Evolutionary conservation across 2,888 invertebrate species (phyloP).

Genomic region (Alcis repandata): DNA sequence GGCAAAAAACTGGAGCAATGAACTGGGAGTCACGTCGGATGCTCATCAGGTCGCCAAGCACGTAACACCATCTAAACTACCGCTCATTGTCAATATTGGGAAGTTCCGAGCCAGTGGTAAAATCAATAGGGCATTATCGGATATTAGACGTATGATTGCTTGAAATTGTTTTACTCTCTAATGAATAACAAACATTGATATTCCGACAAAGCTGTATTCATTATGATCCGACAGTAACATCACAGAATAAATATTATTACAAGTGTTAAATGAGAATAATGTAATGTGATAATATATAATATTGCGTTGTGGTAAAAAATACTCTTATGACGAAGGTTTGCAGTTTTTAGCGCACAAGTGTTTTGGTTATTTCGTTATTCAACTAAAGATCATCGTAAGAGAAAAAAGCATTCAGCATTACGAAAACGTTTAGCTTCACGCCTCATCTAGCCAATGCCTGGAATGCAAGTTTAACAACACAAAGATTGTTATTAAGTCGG

Average conservation of each 20-base stretch:
- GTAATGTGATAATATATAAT: not conserved
- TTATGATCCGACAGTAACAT: too few relatives aligned
- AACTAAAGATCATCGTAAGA: not conserved
- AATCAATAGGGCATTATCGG: constrained; percentile 81
- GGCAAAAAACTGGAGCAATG: constrained; percentile 85
- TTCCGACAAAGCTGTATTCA: too few relatives aligned
- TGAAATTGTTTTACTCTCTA: constrained; percentile 61
- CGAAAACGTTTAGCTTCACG: constrained; percentile 20
- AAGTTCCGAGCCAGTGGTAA: constrained; percentile 77
- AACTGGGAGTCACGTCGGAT: constrained; percentile 81
- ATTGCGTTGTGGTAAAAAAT: too few relatives aligned
- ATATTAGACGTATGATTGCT: constrained; percentile 71
- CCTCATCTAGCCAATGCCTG: constrained; percentile 29
- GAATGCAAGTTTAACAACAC: constrained; percentile 65
- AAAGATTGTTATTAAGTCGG: constrained; percentile 67
- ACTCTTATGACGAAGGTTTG: not conserved
- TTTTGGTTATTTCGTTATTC: not conserved
- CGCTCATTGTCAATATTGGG: constrained; percentile 85
- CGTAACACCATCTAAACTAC: constrained; percentile 84
- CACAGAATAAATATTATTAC: too few relatives aligned
- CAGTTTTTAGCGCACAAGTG: not conserved
- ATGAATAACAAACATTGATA: constrained; percentile 64
- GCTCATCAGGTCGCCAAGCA: constrained; percentile 79
- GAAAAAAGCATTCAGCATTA: not conserved
- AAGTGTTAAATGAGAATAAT: not conserved